Base-by-base conservation (phyloP, 2,888 invertebrate species). In the Drosophila eohydei region DNA sequence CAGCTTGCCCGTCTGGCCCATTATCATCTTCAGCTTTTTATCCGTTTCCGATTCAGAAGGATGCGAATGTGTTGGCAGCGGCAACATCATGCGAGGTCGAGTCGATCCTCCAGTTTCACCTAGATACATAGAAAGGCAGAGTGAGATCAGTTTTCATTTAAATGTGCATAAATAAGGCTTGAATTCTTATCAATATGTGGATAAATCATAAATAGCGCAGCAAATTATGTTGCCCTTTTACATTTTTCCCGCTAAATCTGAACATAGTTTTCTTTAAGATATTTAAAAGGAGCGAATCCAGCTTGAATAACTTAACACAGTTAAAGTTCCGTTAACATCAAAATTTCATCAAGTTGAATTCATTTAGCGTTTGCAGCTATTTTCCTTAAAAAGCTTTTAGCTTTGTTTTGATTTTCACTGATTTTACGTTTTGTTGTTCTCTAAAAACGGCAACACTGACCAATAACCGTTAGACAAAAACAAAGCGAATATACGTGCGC, bases 1-100 rank as follows among this genome's bases (percentile, higher is more conserved):
- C 72, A 99, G 93, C 89, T 97, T 96, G 64, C 98, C 98, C 91
- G 97, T 98, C 93, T 97, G 96, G 94, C 97, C 96, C 95, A 97
- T 97, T 66, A 99, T 98, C 93, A 98, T 98, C 89, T 96, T 95
- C 87, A 98, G 95, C 92, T 97, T 97, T 76, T 95, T 95, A 91
- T 98, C 98, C 89, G 95, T 95, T 93, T 96, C 96, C 90, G 95
- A 95, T 92, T 96, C 96, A 60, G 95, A 94, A 74, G 95, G 95
- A 91, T 94, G 94, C 78, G 95, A 94, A 72, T 94, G 94, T 69
- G 94, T 73, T 50, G 89, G 88, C 48, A 92, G 94, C 78, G 95
- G 95, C 89, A 96, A 93, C 83, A 94, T 94, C 85, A 94, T 92
- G 80, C 93, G 93, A 68, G 94, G 93, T 40, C 94, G 93, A 34